Evolutionary conservation across 2,888 invertebrate genomes (phyloP).

Genomic region (Spodoptera exigua): DNA sequence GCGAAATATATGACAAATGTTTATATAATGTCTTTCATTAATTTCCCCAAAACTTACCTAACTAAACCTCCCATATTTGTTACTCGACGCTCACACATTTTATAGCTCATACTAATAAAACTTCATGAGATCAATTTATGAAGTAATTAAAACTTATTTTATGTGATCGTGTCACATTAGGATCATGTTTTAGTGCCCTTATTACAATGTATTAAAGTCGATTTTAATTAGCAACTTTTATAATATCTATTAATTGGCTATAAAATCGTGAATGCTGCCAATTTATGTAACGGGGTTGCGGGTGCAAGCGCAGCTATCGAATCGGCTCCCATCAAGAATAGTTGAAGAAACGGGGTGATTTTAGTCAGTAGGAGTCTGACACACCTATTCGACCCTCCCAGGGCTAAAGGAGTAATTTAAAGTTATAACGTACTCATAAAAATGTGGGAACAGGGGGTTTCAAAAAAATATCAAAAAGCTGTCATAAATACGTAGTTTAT

Average conservation of each 20-base stretch:
- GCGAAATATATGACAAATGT: conserved; percentile 58
- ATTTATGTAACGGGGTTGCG: too few species aligned
- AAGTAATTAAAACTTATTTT: conserved; percentile 40
- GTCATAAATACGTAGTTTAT: conserved; percentile 86
- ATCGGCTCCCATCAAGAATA: too few species aligned
- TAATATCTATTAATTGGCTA: too few species aligned
- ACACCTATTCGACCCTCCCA: too few species aligned
- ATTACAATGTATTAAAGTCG: conserved; percentile 25
- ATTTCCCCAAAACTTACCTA: conserved; percentile 5
- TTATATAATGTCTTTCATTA: conserved; percentile 20
- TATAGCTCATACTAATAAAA: conserved; percentile 9
- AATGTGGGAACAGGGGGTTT: background rate
- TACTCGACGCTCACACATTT: too few species aligned
- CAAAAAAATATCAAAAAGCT: conserved; percentile 69
- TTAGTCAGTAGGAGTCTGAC: too few species aligned
- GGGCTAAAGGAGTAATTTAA: too few species aligned
- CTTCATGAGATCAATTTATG: conserved; percentile 13
- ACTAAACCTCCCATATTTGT: background rate
- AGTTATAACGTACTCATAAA: conserved; percentile 4
- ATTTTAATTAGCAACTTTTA: background rate
- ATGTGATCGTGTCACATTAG: conserved; percentile 11
- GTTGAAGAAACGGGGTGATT: too few species aligned
- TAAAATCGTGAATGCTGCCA: too few species aligned
- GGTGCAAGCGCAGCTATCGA: too few species aligned
- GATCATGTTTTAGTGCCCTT: conserved; percentile 4